phyloP scores from a whole-genome alignment of 2,888 invertebrate species.

The Pegoplata infirma region DNA sequence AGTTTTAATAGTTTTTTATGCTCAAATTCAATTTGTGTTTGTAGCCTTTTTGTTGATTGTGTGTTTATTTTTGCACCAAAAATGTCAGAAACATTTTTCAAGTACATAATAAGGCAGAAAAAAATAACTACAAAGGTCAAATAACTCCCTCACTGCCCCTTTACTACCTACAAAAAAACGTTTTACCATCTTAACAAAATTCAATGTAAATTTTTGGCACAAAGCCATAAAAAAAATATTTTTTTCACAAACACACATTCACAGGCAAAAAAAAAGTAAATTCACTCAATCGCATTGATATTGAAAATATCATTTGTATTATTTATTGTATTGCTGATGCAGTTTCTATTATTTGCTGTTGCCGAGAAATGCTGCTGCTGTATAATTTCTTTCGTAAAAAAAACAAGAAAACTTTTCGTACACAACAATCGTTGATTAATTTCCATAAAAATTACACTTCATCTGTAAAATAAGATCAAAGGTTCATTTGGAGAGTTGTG shows the following conservation, averaged over 20 bases:
- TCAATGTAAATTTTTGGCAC: constrained; percentile 40
- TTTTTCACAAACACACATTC: background rate
- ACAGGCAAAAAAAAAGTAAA: background rate
- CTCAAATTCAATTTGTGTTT: background rate
- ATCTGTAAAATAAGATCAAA: constrained; percentile 13
- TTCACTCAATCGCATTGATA: constrained; percentile 23
- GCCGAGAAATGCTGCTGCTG: background rate
- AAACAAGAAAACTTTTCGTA: background rate
- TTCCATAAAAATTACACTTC: constrained; percentile 48
- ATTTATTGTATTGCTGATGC: constrained; percentile 36
- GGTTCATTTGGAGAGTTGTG: background rate
- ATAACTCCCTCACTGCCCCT: background rate
- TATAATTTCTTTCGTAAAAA: background rate
- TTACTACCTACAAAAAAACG: background rate
- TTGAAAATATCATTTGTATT: constrained; percentile 46
- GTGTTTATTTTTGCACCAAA: constrained; percentile 20
- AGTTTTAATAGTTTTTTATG: background rate
- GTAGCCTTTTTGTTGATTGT: background rate
- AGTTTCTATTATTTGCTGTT: background rate
- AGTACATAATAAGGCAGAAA: constrained; percentile 7
- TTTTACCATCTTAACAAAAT: background rate
- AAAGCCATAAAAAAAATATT: constrained; percentile 46
- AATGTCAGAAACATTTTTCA: constrained; percentile 41
- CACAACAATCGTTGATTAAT: constrained; percentile 53
- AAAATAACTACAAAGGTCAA: background rate